Base-by-base conservation (phyloP, 2,888 invertebrate species). In the Coecobrya sp. region DNA sequence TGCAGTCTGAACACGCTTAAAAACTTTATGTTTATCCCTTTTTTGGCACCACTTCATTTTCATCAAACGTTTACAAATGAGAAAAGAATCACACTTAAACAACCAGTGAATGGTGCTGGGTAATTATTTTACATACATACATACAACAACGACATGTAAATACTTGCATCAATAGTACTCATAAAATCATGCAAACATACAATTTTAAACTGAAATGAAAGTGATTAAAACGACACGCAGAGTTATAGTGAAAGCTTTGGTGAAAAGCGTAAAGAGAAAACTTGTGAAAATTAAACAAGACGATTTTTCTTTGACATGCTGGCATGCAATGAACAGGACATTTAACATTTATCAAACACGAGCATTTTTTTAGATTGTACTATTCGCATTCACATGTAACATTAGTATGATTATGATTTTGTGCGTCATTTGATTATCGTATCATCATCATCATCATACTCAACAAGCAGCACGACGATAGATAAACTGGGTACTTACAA, bases 401-500 rank as follows among this genome's bases (percentile, higher is more conserved):
- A n/a, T 42, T 70, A 36, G 70, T 42, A 36, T 42, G 25, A 62
- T 36, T 36, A 16, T 30, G 16, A 68, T 10, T 68, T 25, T 5
- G 62, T 65, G 11, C 19, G 1, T 76, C 19, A 70, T 16, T 65
- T 1, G 8, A 25, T 25, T 11, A 62, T 25, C 25, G 42, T 45
- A 42, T n/a, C 68, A 68, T 68, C 68, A 65, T 42, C 19, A 45
- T 22, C 42, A 45, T 45, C 73, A 82, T 36, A 13, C 49, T 81
- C 36, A 22, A 19, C 62, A 85, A 68, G 85, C 85, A 76, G 70
- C 82, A 52, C 70, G 45, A 52, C 49, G 45, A 55, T 59, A 90
- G 52, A 62, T 27, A 86, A 76, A 79, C 52, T 36, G 68, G 79
- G 84, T 73, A 92, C 91, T 92, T 92, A 91, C 91, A 91, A 92